Evolutionary conservation across 1,140 invertebrate genomes (phyloP), one percentile per base, ranked within the genome.

Genomic region (Anastrepha obliqua): DNA sequence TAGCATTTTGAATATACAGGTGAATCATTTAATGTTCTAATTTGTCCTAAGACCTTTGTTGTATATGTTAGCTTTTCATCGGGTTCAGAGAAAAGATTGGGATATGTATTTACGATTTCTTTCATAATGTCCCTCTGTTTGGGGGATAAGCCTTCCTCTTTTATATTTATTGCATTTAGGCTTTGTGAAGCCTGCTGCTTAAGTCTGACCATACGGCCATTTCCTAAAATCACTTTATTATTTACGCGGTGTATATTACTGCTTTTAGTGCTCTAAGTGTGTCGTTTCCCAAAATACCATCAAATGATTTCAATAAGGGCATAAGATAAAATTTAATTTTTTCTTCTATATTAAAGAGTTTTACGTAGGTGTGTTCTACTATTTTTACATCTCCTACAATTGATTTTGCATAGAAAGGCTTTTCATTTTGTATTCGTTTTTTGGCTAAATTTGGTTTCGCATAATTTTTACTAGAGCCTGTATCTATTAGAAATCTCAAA

Each of bases 1-100:
- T 89, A 89, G 58, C 85, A 89, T 86, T 87, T 88, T 11, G 89
- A 89, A 64, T 89, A 90, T 13, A 89, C 65, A 60, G 88, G 89
- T 0, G 78, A 20, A n/a, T 90, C 89, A 2, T 87, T 67, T 3
- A 42, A 86, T 8, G 88, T 90, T 13, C 89, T 81, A 4, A 90
- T 90, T 88, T 88, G 87, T 64, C 88, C 88, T 65, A 87, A 13
- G 8, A 89, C 88, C 29, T 87, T 90, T 3, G 88, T 89, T 9
- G 88, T 89, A 67, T 87, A 89, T 0, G 88, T 89, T 2, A 88
- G 88, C 74, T 87, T 88, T 87, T 88, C 44, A 17, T 90, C 55
- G 89, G n/a, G n/a, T 5, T 90, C 86, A 0, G 89, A 64, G 39
- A 89, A 89, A 5, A 89, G 62, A 7, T 86, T 88, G n/a, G 86